These are phyloP conservation scores for Andrena camellia DNA, from an alignment of 2,888 invertebrate genomes.

Conservation along the genomic window DNA sequence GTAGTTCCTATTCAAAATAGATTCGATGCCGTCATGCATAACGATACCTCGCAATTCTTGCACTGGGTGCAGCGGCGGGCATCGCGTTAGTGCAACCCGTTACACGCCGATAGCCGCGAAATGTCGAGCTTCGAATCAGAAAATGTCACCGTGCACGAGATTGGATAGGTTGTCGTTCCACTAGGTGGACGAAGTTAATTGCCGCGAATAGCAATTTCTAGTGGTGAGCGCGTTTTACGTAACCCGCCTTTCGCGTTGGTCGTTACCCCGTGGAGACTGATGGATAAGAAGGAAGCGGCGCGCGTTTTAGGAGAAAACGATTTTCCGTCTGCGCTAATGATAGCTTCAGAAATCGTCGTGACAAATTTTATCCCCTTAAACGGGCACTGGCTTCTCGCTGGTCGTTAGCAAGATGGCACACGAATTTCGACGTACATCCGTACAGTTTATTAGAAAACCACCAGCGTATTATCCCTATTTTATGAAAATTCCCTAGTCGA, in stretches of 20 bases:
- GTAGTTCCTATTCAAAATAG: neutral
- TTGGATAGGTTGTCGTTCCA: slow-evolving; percentile 56
- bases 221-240: slow-evolving; percentile 40
- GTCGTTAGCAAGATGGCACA: neutral
- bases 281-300: slow-evolving; percentile 9
- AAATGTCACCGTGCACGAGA: slow-evolving; percentile 54
- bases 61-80: neutral
- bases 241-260: slow-evolving; percentile 29
- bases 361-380: slow-evolving; percentile 15
- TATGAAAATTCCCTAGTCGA: too few species aligned
- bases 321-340: slow-evolving; percentile 39
- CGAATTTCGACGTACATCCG: neutral
- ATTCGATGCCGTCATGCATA: neutral
- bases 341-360: neutral
- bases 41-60: neutral
- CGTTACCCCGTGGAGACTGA: slow-evolving; percentile 31
- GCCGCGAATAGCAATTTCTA: slow-evolving; percentile 60
- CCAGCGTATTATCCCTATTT: too few species aligned
- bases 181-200: slow-evolving; percentile 64
- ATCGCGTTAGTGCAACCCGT: slow-evolving; percentile 22
- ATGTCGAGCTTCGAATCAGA: slow-evolving; percentile 43
- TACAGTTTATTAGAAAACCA: too few species aligned
- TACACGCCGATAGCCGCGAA: slow-evolving; percentile 42
- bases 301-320: slow-evolving; percentile 6
- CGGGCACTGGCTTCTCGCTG: slow-evolving; percentile 7